Conservation (phyloP, 2,113 vertebrate species). For the Penelope pileata region DNA sequence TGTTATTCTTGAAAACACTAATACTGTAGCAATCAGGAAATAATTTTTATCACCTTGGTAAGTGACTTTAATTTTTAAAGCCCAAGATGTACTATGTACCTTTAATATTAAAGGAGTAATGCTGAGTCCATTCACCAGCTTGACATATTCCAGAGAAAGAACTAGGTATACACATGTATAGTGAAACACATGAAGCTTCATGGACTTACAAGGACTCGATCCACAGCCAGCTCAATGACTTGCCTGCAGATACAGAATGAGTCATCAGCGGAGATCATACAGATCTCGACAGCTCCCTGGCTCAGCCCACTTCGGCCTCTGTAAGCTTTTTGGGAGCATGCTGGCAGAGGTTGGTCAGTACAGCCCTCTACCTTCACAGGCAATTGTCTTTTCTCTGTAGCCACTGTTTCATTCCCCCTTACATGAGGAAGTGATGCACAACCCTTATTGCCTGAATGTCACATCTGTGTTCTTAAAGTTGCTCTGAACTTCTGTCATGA, state of each 20-base stretch:
- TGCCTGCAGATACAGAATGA: background rate
- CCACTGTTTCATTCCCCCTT: background rate
- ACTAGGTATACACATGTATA: background rate
- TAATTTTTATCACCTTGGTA: background rate
- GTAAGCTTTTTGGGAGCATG: background rate
- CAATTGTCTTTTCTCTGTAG: background rate
- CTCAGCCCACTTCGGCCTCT: background rate
- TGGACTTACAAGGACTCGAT: background rate
- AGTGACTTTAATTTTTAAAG: background rate
- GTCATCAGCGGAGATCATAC: background rate
- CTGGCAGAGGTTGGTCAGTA: background rate
- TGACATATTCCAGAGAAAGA: background rate
- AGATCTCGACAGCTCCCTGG: background rate
- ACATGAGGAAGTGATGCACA: background rate
- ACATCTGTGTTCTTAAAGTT: background rate
- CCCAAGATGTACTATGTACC: background rate
- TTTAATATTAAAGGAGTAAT: background rate
- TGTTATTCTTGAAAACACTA: background rate
- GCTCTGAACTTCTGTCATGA: background rate
- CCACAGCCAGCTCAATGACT: background rate
- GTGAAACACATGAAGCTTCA: accelerated
- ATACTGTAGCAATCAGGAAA: background rate
- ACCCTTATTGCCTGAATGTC: background rate
- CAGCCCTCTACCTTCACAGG: background rate
- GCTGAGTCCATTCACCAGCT: background rate